Percentiles rank a stretch among this genome's conserved stretches.
Evolutionary conservation across 2,888 invertebrate species (phyloP).

Genomic region (Chaitophorus viminalis): DNA sequence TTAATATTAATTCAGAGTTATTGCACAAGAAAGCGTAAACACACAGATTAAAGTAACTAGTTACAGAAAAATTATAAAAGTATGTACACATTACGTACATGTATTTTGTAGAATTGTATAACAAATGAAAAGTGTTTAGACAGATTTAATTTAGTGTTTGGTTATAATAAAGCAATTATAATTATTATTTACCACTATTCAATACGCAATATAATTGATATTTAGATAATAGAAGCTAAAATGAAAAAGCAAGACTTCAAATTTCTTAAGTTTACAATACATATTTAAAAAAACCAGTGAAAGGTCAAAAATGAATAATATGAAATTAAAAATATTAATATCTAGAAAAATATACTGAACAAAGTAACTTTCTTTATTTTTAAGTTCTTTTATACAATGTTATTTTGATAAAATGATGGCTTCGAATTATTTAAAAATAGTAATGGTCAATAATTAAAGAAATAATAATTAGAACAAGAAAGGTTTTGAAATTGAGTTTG

Average conservation of each 20-base stretch:
- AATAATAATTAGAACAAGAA: neutral
- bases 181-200: too few species aligned
- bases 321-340: neutral
- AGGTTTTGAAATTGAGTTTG: neutral
- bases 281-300: neutral
- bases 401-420: neutral
- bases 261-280: neutral
- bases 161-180: too few species aligned
- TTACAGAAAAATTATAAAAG: too few species aligned
- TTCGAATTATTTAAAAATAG: conserved; percentile 8
- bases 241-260: neutral
- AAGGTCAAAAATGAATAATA: neutral
- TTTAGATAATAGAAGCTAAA: neutral
- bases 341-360: neutral
- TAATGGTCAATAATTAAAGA: neutral
- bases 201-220: neutral
- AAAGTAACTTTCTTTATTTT: conserved; percentile 13
- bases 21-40: too few species aligned
- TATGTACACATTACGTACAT: too few species aligned
- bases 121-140: too few species aligned
- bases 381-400: neutral
- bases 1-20: neutral
- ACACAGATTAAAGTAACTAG: too few species aligned
- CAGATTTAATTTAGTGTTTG: too few species aligned
- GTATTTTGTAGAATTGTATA: too few species aligned